A percentile compares a stretch with the other conserved stretches of the same genome.
phyloP scores from a whole-genome alignment of 1,140 invertebrate species.

The Drosophila insularis region DNA sequence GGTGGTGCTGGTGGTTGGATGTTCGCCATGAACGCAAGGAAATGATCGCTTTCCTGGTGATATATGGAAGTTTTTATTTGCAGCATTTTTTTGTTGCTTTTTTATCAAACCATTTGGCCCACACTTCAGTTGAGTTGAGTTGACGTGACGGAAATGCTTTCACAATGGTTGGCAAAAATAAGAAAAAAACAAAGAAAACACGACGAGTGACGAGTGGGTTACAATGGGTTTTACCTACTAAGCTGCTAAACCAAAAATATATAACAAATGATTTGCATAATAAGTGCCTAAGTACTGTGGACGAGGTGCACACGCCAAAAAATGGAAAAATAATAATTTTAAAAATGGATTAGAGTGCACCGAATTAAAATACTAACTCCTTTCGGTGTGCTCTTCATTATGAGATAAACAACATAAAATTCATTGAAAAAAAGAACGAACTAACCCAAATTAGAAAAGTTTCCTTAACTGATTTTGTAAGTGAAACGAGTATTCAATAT shows the following conservation, averaged over 20 bases:
- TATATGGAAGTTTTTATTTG: conserved; percentile 47
- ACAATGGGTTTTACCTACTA: background rate
- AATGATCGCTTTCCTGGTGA: conserved; percentile 52
- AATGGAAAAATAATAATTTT: conserved; percentile 35
- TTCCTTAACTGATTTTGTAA: too few species aligned
- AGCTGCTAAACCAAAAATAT: conserved; percentile 10
- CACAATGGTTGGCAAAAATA: conserved; percentile 24
- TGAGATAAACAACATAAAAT: too few species aligned
- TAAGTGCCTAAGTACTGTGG: conserved; percentile 39
- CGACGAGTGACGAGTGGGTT: conserved; percentile 13
- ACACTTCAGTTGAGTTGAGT: conserved; percentile 39
- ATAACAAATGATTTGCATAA: conserved; percentile 66
- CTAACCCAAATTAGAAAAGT: too few species aligned
- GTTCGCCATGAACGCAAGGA: conserved; percentile 8
- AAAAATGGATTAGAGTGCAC: conserved; percentile 38
- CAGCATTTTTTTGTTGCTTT: conserved; percentile 17
- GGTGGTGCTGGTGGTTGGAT: background rate
- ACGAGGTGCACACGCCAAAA: conserved; percentile 24
- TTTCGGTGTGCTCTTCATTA: too few species aligned
- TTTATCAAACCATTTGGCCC: conserved; percentile 44
- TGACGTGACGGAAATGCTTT: conserved; percentile 60
- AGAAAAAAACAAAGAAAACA: conserved; percentile 10
- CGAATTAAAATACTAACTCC: background rate
- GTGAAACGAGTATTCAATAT: too few species aligned
- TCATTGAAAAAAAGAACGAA: too few species aligned